phyloP scores from a whole-genome alignment of 2,113 vertebrate species.

The Siphamia tubifer region DNA sequence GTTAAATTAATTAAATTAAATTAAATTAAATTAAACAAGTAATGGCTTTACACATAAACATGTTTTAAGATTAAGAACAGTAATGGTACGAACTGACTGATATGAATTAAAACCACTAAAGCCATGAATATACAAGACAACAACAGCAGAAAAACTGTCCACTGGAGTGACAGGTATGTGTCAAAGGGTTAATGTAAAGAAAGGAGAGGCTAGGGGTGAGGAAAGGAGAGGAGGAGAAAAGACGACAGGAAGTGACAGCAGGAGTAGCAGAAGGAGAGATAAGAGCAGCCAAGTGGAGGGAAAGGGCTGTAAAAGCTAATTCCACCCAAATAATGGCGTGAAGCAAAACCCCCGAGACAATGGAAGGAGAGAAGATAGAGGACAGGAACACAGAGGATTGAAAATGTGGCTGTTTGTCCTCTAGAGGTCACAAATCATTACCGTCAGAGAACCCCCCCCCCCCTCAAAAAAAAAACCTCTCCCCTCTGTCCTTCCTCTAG shows the following conservation, averaged over 20 bases:
- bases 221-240: background rate
- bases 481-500: background rate
- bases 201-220: background rate
- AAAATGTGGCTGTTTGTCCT: conserved; percentile 57
- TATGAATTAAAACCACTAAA: too few relatives aligned
- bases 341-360: conserved; percentile 45
- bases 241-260: background rate
- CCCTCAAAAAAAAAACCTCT: too few relatives aligned
- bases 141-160: too few relatives aligned
- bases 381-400: conserved; percentile 41
- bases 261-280: background rate
- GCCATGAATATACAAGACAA: too few relatives aligned
- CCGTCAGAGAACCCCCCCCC: conserved; percentile 32
- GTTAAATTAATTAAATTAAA: too few relatives aligned
- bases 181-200: background rate
- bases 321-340: conserved; percentile 51
- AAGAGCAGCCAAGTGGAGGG: conserved; percentile 17
- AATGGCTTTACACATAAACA: too few relatives aligned
- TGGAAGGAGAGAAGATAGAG: conserved; percentile 15
- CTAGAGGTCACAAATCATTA: conserved; percentile 67
- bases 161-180: too few relatives aligned
- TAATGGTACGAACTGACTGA: too few relatives aligned
- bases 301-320: conserved; percentile 55
- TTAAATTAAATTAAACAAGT: too few relatives aligned
- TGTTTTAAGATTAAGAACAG: too few relatives aligned